Evolutionary conservation across 2,888 invertebrate genomes (phyloP), one percentile per base, ranked within the genome.

Genomic region (Protophormia terraenovae): DNA sequence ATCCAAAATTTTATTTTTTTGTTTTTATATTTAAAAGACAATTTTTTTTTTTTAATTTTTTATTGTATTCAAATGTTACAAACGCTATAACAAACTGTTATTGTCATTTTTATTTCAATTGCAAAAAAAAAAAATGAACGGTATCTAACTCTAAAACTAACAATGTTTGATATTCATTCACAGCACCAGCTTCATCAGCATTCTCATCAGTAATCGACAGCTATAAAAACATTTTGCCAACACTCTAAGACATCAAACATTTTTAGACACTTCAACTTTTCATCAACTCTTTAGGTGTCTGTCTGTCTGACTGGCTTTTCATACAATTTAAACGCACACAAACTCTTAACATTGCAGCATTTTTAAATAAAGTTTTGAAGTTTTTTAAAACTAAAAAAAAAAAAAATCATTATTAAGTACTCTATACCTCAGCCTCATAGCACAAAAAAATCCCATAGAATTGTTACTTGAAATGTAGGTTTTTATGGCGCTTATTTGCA

Each of bases 401-500:
- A 76, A 24, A 41, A 41, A 76, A 55, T 72, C 58, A 50, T 19
- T 47, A 73, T 72, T 58, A 50, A 67, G 50, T n/a, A 14, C 45
- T 55, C 58, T 19, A 72, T 29, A 45, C 55, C n/a, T n/a, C n/a
- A n/a, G n/a, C n/a, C n/a, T n/a, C 16, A 50, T 8, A 14, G 24
- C 16, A 58, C 29, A 50, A 6, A 16, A 1, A 47, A 27, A 50
- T 64, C 53, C 22, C 53, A 71, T 69, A 41, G 32, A 27, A 71
- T 64, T 53, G 58, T 67, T 47, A 35, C n/a, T 75, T 41, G 38
- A 60, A 60, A 78, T 79, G 45, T 67, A 69, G 53, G 67, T 35
- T 53, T 69, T 83, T 79, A 41, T 83, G 83, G 79, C 62, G 73
- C 75, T 84, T 58, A 84, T 79, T 84, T 84, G 75, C 79, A 84